These are phyloP conservation scores for Scrobipalpa costella DNA, from an alignment of 2,888 invertebrate species.

Conservation along the genomic window DNA sequence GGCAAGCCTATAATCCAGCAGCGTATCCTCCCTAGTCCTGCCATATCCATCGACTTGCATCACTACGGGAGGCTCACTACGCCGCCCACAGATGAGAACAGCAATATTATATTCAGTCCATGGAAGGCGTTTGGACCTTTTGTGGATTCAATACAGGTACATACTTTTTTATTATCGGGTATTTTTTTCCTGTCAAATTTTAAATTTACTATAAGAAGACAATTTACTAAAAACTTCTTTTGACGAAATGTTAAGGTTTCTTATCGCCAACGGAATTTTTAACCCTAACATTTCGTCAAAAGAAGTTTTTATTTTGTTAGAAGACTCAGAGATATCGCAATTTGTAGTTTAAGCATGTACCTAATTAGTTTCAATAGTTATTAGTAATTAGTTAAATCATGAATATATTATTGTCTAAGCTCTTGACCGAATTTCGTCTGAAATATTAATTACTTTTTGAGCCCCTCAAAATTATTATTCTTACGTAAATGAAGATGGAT, in stretches of 20 bases:
- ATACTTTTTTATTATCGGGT: neutral
- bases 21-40: constrained; percentile 70
- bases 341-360: too few relatives aligned
- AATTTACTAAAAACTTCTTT: neutral
- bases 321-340: too few relatives aligned
- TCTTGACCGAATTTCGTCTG: neutral
- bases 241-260: neutral
- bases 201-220: too few relatives aligned
- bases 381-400: too few relatives aligned
- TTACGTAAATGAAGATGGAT: constrained; percentile 6
- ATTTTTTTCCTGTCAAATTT: neutral
- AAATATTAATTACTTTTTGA: constrained; percentile 7
- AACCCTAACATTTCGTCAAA: too few relatives aligned
- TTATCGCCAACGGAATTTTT: too few relatives aligned
- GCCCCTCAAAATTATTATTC: neutral
- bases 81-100: constrained; percentile 66
- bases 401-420: neutral
- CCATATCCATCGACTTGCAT: constrained; percentile 66
- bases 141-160: constrained; percentile 72
- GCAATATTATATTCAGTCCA: constrained; percentile 75
- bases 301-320: too few relatives aligned
- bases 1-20: constrained; percentile 76
- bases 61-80: constrained; percentile 51
- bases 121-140: constrained; percentile 78
- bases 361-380: too few relatives aligned